Conservation (phyloP, 2,113 vertebrate species). For the Ornithorhynchus anatinus region DNA sequence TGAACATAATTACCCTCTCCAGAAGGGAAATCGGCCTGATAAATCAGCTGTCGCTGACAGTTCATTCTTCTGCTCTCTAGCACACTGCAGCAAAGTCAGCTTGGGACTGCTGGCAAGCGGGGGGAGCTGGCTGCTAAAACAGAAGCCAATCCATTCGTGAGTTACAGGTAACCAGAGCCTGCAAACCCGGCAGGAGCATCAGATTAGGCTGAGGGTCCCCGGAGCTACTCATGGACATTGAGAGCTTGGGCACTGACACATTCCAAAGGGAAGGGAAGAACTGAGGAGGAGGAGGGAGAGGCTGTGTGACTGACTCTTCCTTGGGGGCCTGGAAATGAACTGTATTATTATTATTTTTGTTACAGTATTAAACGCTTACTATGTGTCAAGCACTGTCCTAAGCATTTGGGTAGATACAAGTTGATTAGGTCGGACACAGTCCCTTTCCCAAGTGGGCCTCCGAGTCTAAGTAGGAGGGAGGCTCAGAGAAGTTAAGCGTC, state of each 20-base stretch:
- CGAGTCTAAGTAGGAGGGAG: no score
- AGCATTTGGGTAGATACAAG: no score
- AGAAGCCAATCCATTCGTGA: not conserved
- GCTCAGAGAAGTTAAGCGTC: no score
- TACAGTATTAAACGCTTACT: no score
- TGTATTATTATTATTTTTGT: no score
- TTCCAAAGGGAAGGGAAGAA: not conserved
- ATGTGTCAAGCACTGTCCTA: no score
- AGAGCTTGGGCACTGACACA: not conserved
- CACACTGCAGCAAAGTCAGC: slow-evolving; percentile 35
- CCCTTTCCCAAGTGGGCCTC: no score
- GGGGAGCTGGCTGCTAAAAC: not conserved
- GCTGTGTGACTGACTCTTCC: not conserved
- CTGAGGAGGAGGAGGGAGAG: not conserved
- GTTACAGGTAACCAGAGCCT: not conserved
- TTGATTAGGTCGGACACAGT: no score
- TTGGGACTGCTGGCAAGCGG: not conserved
- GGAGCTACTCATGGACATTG: not conserved
- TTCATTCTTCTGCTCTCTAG: slow-evolving; percentile 37
- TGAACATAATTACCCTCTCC: slow-evolving; percentile 78
- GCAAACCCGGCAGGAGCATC: not conserved
- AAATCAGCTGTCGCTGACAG: slow-evolving; percentile 74
- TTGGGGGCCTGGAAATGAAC: no score
- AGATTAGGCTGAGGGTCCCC: not conserved
- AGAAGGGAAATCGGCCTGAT: slow-evolving; percentile 79